A percentile compares a stretch with the other conserved stretches of the same genome.
These are phyloP conservation scores for Pomacea canaliculata DNA, from an alignment of 2,888 invertebrate species.

Conservation along the genomic window DNA sequence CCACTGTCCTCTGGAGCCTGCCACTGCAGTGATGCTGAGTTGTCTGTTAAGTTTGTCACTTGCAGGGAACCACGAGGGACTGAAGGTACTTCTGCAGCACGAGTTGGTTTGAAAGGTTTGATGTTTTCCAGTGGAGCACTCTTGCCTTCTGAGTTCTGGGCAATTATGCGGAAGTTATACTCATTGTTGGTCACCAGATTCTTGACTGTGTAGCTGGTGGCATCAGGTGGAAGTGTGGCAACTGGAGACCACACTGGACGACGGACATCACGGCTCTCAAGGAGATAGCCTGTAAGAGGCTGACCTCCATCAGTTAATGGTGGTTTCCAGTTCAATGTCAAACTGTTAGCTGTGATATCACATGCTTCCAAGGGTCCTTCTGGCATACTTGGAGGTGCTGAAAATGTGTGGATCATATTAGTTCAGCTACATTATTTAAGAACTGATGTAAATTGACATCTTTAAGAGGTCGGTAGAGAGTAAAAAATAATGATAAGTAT, in stretches of 20 bases:
- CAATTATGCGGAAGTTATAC: conserved; percentile 66
- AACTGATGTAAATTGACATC: too few species aligned
- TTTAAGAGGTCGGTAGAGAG: too few species aligned
- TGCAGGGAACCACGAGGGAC: conserved; percentile 59
- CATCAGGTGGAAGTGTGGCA: conserved; percentile 83
- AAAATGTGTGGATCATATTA: conserved; percentile 10
- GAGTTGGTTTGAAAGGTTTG: conserved; percentile 36
- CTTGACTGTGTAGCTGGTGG: conserved; percentile 58
- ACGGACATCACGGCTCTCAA: conserved; percentile 62
- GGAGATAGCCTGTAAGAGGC: conserved; percentile 71
- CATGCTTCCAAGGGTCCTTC: conserved; percentile 58
- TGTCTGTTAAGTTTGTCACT: conserved; percentile 74
- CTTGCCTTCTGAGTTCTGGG: conserved; percentile 77
- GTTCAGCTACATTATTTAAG: too few species aligned
- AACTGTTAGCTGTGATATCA: conserved; percentile 56
- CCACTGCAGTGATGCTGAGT: conserved; percentile 55
- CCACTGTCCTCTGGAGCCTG: conserved; percentile 56
- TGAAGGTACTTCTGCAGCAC: conserved; percentile 56
- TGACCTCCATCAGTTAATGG: conserved; percentile 90
- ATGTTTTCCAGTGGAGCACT: conserved; percentile 44
- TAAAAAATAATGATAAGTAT: too few species aligned
- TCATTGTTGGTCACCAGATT: conserved; percentile 70
- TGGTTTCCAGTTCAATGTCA: conserved; percentile 73
- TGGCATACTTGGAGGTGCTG: conserved; percentile 58
- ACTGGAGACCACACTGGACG: conserved; percentile 80